Evolutionary conservation across 2,888 invertebrate genomes (phyloP).

Genomic region (Dendrolimus pini): DNA sequence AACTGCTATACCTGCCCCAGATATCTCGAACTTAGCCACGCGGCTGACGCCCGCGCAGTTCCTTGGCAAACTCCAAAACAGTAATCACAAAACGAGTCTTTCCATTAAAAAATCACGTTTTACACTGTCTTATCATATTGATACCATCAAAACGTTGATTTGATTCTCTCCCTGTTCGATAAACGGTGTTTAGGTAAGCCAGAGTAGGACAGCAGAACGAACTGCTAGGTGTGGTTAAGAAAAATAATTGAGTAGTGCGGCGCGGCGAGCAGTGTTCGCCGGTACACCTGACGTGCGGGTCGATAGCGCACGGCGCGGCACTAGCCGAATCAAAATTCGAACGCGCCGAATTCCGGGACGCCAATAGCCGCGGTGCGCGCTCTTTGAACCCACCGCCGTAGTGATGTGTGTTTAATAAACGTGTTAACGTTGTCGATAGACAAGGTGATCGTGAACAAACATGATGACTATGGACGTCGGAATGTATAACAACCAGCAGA

Average conservation of each 20-base stretch:
- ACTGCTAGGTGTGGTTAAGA: slow-evolving; percentile 58
- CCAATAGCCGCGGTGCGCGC: slow-evolving; percentile 14
- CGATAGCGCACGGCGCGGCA: slow-evolving; percentile 38
- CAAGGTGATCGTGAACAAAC: slow-evolving; percentile 53
- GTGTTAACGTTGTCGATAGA: slow-evolving; percentile 46
- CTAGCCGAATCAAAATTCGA: slow-evolving; percentile 39
- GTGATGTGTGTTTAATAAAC: slow-evolving; percentile 62
- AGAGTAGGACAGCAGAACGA: slow-evolving; percentile 45
- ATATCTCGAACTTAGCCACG: slow-evolving; percentile 43
- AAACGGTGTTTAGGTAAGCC: slow-evolving; percentile 15
- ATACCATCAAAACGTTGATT: slow-evolving; percentile 37
- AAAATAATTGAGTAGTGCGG: slow-evolving; percentile 40
- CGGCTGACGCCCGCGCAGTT: slow-evolving; percentile 37
- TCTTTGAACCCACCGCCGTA: slow-evolving; percentile 20
- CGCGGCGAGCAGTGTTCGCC: slow-evolving; percentile 55
- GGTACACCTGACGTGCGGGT: slow-evolving; percentile 56
- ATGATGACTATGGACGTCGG: slow-evolving; percentile 91
- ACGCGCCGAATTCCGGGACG: slow-evolving; percentile 38
- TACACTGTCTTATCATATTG: slow-evolving; percentile 45
- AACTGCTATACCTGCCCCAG: slow-evolving; percentile 40
- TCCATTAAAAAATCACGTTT: slow-evolving; percentile 41
- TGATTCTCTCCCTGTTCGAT: slow-evolving; percentile 40
- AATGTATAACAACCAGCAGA: slow-evolving; percentile 84
- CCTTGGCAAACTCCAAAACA: slow-evolving; percentile 27
- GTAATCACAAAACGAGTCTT: slow-evolving; percentile 29